Base-by-base conservation (phyloP, 2,113 vertebrate species). In the Lagopus leucura region DNA sequence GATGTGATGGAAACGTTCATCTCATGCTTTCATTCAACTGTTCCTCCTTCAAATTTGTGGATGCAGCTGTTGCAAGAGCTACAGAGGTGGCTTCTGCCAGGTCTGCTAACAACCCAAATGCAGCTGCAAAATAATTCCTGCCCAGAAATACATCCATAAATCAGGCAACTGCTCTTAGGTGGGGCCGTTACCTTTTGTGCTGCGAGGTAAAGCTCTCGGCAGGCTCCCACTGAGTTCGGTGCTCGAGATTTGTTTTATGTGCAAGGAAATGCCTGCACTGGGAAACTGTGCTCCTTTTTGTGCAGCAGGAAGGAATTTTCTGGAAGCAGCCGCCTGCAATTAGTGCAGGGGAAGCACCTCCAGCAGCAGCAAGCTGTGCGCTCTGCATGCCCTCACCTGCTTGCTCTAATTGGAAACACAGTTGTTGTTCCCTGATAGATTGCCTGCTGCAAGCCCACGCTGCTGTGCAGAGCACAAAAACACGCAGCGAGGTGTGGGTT, bases 401-500 rank as follows among this genome's bases (percentile, higher is more conserved):
- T 63, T 21, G 27, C 85, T 72, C 40, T 67, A 24, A n/a, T 34
- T 67, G 71, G 85, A 67, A 57, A n/a, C 48, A 10, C 32, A 12
- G 70, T 34, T 1, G 70, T 34, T 1, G 1, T 64, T 81, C 66
- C 76, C 55, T 66, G 40, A 22, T 32, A 27, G 80, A 47, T n/a
- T 38, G 86, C 47, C 47, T 73, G 66, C 4, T 43, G 52, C 40
- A 24, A 47, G 76, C 74, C 54, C 16, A 2, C 15, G 0, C 66
- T 50, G 63, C 72, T 82, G 42, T 32, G 32, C 40, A 54, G 42
- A 30, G 52, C 27, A 15, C 52, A 10, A 18, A 8, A 47, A 7
- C 2, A 27, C 19, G 6, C 19, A 15, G n/a, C 7, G 18, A 36
- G 48, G 40, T n/a, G 40, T 66, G 0, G 30, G 1, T 27, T 16